These are phyloP conservation scores for Chascanopsetta lugubris DNA, from an alignment of 2,113 vertebrate genomes.

Conservation along the genomic window DNA sequence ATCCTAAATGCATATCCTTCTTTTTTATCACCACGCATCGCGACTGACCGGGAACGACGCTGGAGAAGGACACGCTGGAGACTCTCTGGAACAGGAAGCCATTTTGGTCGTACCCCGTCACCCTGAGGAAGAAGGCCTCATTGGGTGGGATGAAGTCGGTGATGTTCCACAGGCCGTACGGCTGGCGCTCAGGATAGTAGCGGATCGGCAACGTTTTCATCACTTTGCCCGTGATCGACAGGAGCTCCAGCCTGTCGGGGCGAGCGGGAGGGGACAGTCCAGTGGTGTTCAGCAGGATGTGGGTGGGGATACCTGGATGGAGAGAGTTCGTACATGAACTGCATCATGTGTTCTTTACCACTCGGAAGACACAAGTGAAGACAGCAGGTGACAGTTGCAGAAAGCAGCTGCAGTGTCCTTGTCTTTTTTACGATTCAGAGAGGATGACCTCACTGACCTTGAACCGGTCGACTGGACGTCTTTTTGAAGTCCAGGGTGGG, in stretches of 20 bases:
- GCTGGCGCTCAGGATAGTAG: constrained; percentile 88
- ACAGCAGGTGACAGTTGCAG: constrained; percentile 32
- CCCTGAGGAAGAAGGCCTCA: constrained; percentile 93
- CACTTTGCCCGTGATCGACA: constrained; percentile 85
- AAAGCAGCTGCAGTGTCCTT: constrained; percentile 5
- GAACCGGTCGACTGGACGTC: constrained; percentile 91
- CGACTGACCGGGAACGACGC: constrained; percentile 88
- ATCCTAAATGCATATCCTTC: background rate
- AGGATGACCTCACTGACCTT: constrained; percentile 83
- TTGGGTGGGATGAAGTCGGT: constrained; percentile 93
- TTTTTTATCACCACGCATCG: background rate
- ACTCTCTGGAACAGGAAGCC: constrained; percentile 92
- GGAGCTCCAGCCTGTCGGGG: constrained; percentile 89
- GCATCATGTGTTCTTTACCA: background rate
- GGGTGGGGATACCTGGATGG: constrained; percentile 94
- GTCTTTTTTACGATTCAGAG: constrained; percentile 1
- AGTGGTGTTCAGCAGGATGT: constrained; percentile 93
- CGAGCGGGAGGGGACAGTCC: constrained; percentile 88
- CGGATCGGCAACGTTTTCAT: constrained; percentile 92
- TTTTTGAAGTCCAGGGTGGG: constrained; percentile 91
- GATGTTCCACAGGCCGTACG: constrained; percentile 93
- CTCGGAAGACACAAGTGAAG: background rate
- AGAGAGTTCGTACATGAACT: constrained; percentile 10
- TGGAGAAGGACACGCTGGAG: constrained; percentile 96
- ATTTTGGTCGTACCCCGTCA: constrained; percentile 90